Evolutionary conservation across 2,797 vertebrate genomes (phyloP).

Genomic region (Danio aesculapii): DNA sequence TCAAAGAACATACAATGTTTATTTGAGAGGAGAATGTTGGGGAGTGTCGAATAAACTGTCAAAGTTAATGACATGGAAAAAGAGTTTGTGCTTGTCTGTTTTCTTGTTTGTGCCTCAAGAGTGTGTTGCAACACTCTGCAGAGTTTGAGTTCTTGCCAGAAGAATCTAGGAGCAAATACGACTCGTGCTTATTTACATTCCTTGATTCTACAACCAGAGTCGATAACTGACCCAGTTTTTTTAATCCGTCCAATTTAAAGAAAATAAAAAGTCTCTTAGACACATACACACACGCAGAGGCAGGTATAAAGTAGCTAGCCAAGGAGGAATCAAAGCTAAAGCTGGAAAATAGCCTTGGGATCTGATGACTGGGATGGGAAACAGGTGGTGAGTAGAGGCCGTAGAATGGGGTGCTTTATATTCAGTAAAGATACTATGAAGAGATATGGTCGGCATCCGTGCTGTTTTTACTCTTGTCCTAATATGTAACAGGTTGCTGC

Average conservation of each 20-base stretch:
- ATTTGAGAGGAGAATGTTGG: slow-evolving; percentile 16
- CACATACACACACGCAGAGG: slow-evolving; percentile 37
- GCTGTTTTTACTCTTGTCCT: slow-evolving; percentile 1
- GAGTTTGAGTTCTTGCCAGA: slow-evolving; percentile 30
- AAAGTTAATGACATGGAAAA: slow-evolving; percentile 20
- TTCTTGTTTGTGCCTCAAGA: slow-evolving; percentile 25
- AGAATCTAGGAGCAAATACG: slow-evolving; percentile 27
- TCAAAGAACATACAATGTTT: neutral
- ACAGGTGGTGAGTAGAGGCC: slow-evolving; percentile 66
- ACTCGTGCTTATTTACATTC: slow-evolving; percentile 57
- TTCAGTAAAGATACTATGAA: slow-evolving; percentile 52
- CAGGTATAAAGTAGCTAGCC: slow-evolving; percentile 62
- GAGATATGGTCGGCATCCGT: slow-evolving; percentile 38
- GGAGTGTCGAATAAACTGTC: slow-evolving; percentile 18
- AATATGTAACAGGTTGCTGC: slow-evolving; percentile 24
- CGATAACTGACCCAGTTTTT: slow-evolving; percentile 39
- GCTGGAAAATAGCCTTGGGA: slow-evolving; percentile 70
- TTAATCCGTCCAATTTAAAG: slow-evolving; percentile 14
- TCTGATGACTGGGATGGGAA: slow-evolving; percentile 71
- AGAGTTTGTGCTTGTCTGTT: slow-evolving; percentile 15
- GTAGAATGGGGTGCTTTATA: slow-evolving; percentile 61
- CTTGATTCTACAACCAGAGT: slow-evolving; percentile 52
- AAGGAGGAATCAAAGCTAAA: slow-evolving; percentile 60
- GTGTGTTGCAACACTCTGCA: slow-evolving; percentile 27
- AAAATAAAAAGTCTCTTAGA: slow-evolving; percentile 19